Evolutionary conservation across 2,797 vertebrate species (phyloP).

Genomic region (Brachyalestes nurse): DNA sequence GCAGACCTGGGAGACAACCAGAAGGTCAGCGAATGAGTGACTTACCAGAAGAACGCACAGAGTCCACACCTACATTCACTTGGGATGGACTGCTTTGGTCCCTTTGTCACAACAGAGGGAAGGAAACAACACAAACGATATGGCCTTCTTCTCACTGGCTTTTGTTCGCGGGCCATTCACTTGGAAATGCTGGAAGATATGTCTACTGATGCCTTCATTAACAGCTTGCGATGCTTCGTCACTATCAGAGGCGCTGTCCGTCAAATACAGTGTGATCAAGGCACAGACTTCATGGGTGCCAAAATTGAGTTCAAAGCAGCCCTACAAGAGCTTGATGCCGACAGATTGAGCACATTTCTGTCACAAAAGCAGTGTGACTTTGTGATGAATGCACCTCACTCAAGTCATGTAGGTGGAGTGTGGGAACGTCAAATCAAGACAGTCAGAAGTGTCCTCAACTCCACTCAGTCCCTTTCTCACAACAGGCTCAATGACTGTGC

Average conservation of each 20-base stretch:
- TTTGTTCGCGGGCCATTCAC: neutral
- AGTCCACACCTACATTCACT: conserved; percentile 28
- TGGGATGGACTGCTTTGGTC: conserved; percentile 38
- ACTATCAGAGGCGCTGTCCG: neutral
- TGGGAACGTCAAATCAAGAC: conserved; percentile 2
- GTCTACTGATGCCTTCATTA: neutral
- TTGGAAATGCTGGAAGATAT: neutral
- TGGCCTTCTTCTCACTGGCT: neutral
- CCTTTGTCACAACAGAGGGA: conserved; percentile 33
- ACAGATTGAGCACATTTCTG: neutral
- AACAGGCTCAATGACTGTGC: neutral
- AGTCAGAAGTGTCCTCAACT: neutral
- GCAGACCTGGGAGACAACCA: conserved; percentile 5
- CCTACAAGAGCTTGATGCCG: no score
- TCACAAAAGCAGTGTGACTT: neutral
- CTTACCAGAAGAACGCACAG: conserved; percentile 17
- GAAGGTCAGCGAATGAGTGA: conserved; percentile 44
- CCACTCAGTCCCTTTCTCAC: neutral
- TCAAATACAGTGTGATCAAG: no score
- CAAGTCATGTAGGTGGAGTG: neutral
- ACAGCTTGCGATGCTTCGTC: neutral
- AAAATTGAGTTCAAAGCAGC: no score
- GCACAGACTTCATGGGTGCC: no score
- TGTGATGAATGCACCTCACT: neutral
- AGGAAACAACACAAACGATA: neutral